These are phyloP conservation scores for Huso huso DNA, from an alignment of 2,797 vertebrate genomes.

Conservation along the genomic window DNA sequence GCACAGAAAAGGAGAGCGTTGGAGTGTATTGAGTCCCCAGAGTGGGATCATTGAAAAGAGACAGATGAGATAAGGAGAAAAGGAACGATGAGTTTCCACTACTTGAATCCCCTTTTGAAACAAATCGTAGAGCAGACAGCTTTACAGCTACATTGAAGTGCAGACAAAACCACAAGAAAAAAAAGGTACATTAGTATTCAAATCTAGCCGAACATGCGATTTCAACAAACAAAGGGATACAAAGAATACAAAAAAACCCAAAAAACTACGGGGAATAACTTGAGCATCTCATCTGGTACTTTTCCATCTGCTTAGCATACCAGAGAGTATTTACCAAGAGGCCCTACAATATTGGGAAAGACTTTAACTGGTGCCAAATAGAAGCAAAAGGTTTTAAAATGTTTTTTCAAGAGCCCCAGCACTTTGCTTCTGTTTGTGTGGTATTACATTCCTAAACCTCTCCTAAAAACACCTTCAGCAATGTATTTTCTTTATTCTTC, in stretches of 20 bases:
- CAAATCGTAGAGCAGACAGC: constrained; percentile 31
- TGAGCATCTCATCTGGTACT: constrained; percentile 35
- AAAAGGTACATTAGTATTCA: no score
- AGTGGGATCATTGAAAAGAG: not conserved
- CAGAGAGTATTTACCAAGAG: constrained; percentile 39
- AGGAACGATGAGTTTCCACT: constrained; percentile 23
- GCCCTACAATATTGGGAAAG: constrained; percentile 28
- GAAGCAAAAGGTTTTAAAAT: constrained; percentile 19
- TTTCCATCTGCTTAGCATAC: constrained; percentile 40
- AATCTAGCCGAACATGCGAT: no score
- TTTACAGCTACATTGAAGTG: constrained; percentile 1
- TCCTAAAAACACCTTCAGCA: no score
- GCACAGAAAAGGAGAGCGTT: not conserved
- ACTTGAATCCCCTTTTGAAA: constrained; percentile 28
- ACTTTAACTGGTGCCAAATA: constrained; percentile 33
- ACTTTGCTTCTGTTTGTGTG: no score
- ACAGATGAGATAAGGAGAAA: constrained; percentile 5
- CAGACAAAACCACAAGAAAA: constrained; percentile 7
- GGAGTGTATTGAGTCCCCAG: not conserved
- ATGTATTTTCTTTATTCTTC: no score
- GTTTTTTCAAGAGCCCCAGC: no score
- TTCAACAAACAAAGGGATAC: no score
- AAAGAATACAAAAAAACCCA: constrained; percentile 28
- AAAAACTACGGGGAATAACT: constrained; percentile 26
- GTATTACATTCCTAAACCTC: no score